Conservation (phyloP, 2,888 invertebrate genomes). For the Luperina nickerlii region DNA sequence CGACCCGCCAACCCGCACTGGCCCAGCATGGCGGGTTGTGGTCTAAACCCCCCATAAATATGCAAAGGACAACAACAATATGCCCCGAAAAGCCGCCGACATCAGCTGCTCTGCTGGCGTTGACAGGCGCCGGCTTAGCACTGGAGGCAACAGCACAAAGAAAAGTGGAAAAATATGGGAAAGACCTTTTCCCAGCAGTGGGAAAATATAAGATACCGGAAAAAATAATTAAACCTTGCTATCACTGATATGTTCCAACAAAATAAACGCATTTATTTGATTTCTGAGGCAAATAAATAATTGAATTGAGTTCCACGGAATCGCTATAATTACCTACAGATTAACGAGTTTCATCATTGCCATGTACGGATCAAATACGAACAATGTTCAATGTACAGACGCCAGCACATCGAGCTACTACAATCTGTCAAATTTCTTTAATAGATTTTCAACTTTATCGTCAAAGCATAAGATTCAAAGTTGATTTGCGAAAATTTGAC, state of each 20-base stretch:
- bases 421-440: too few species aligned
- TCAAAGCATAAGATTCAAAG: too few species aligned
- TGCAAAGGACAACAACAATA: neutral
- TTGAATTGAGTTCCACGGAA: neutral
- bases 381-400: conserved; percentile 2
- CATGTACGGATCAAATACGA: conserved; percentile 1
- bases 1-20: too few species aligned
- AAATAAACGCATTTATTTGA: conserved; percentile 3
- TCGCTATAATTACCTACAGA: conserved; percentile 17
- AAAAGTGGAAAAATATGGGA: too few species aligned
- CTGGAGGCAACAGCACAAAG: neutral
- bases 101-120: neutral
- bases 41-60: neutral
- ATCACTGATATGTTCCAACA: neutral
- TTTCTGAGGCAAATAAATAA: neutral
- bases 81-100: neutral
- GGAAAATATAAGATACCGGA: too few species aligned
- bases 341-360: neutral
- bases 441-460: too few species aligned
- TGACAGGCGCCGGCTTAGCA: neutral
- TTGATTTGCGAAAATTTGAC: too few species aligned
- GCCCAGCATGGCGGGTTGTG: neutral
- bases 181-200: too few species aligned
- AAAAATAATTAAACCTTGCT: neutral
- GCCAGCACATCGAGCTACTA: too few species aligned